A percentile compares a stretch with the other conserved stretches of the same genome.
These are phyloP conservation scores for Pipra filicauda DNA, from an alignment of 2,113 vertebrate species.

Conservation along the genomic window DNA sequence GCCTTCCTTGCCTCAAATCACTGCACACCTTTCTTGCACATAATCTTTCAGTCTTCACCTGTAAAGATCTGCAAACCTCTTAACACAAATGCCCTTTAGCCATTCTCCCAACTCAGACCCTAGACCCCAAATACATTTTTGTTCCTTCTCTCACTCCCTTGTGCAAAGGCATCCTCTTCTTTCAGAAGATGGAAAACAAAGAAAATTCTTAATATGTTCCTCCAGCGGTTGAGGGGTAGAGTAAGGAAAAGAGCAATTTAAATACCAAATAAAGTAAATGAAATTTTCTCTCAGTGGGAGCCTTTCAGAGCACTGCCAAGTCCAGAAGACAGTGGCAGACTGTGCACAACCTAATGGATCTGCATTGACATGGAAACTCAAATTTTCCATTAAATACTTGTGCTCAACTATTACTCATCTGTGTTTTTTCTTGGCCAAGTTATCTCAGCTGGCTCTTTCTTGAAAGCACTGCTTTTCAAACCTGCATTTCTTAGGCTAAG, in stretches of 20 bases:
- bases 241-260: neutral
- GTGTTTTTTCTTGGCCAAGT: neutral
- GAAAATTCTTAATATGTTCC: neutral
- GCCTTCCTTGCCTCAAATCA: neutral
- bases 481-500: neutral
- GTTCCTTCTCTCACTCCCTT: neutral
- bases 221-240: neutral
- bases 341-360: neutral
- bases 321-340: neutral
- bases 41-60: neutral
- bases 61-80: neutral
- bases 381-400: neutral
- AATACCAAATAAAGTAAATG: neutral
- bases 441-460: neutral
- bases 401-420: neutral
- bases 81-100: neutral
- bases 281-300: neutral
- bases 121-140: neutral
- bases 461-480: neutral
- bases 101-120: neutral
- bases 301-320: neutral
- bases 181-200: neutral
- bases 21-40: neutral
- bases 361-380: neutral
- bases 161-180: neutral